Evolutionary conservation across 2,113 vertebrate species (phyloP).

Genomic region (Balaenoptera acutorostrata): DNA sequence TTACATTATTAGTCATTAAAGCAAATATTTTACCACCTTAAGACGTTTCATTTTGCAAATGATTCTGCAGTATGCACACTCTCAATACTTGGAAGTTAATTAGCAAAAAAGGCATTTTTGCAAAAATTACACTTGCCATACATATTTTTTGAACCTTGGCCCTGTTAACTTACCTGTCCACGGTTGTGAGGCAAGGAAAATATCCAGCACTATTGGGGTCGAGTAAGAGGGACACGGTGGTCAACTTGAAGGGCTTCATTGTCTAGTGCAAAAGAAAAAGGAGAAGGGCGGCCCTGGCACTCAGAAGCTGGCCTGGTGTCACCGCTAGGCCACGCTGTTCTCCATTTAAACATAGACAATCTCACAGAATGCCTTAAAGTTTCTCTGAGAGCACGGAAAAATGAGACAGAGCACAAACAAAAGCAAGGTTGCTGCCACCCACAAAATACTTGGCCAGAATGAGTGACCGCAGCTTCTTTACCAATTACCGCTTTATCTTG

Average conservation of each 20-base stretch:
- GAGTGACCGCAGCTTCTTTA: not conserved
- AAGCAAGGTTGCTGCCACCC: not conserved
- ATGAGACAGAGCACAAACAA: not conserved
- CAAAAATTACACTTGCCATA: not conserved
- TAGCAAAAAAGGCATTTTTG: not conserved
- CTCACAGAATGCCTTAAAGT: not conserved
- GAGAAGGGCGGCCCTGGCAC: not conserved
- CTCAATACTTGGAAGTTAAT: not conserved
- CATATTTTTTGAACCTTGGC: not conserved
- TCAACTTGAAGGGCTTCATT: not conserved
- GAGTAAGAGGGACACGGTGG: not conserved
- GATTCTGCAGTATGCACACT: not conserved
- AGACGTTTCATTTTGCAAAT: not conserved
- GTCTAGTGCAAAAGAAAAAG: not conserved
- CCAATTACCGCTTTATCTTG: not conserved
- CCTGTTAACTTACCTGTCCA: not conserved
- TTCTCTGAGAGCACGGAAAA: not conserved
- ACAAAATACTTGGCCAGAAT: fast-evolving
- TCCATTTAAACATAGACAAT: fast-evolving
- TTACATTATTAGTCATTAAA: not conserved
- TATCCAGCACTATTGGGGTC: not conserved
- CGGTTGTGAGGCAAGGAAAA: not conserved
- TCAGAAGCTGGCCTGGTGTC: not conserved
- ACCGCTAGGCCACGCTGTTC: fast-evolving
- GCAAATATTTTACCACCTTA: not conserved